Evolutionary conservation across 2,797 vertebrate species (phyloP), one percentile per base, ranked within the genome.

Genomic region (Paratrypauchen microcephalus): DNA sequence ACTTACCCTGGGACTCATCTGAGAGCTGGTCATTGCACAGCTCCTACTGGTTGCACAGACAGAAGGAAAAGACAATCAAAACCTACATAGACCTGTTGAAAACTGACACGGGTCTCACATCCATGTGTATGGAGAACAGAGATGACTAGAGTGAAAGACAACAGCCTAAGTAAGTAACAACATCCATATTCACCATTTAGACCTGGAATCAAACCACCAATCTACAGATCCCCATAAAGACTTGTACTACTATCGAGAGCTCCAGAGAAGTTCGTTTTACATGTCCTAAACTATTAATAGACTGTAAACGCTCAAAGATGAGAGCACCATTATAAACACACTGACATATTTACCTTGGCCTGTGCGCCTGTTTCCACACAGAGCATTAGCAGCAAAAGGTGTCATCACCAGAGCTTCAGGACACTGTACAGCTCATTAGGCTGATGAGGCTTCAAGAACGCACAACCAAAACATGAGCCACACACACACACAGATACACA

Each of bases 361-460:
- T 63, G 36, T 16, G 21, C 16, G n/a, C 9, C 26, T 13, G 26
- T 65, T 30, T 65, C 24, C 61, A 61, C 23, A 50, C 41, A 32
- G 54, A 21, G 23, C 58, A 60, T 15, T 36, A 57, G 61, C 64
- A 59, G 58, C 50, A 6, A 18, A 39, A 32, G 58, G 61, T n/a
- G 73, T 79, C 50, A 78, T 66, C 69, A 71, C 57, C 50, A 64
- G 30, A 16, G 45, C 62, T 19, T 66, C 28, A 30, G 21, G 47
- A 47, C 57, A 41, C 32, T 74, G 59, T 67, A 57, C 67, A 52
- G 69, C 73, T 76, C 73, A 69, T 78, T 73, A 73, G n/a, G 39
- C 76, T 39, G 59, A 71, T 16, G 39, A 28, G 58, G 56, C 63
- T 36, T n/a, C n/a, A 41, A 26, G 19, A 50, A 63, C 15, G n/a